A percentile compares a stretch with the other conserved stretches of the same genome.
Conservation (phyloP, 2,797 vertebrate species). For the Anolis apletophallus region DNA sequence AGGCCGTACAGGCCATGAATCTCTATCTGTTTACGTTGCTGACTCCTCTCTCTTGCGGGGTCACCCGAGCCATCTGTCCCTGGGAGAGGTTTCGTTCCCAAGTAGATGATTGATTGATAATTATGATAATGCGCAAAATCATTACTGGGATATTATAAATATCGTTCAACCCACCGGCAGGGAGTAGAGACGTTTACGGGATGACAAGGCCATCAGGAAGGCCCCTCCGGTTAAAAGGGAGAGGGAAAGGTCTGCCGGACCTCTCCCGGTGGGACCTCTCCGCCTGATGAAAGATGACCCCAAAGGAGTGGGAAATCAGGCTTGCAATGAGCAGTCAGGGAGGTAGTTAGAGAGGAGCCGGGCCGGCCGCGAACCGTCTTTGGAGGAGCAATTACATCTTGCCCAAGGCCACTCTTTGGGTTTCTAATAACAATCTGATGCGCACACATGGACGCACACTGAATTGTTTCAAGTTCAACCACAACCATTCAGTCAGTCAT, state of each 20-base stretch:
- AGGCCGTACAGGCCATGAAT: constrained; percentile 80
- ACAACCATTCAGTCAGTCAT: too few species aligned
- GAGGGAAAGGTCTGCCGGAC: constrained; percentile 63
- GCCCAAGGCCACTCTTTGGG: constrained; percentile 60
- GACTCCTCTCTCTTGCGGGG: constrained; percentile 78
- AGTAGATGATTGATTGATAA: constrained; percentile 93
- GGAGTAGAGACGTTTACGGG: constrained; percentile 79
- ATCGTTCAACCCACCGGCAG: constrained; percentile 75
- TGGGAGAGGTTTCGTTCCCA: constrained; percentile 78
- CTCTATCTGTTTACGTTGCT: constrained; percentile 83
- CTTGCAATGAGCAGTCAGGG: constrained; percentile 79
- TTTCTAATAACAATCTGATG: constrained; percentile 39
- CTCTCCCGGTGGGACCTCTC: constrained; percentile 62
- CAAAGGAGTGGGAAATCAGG: constrained; percentile 80
- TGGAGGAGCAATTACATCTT: constrained; percentile 70
- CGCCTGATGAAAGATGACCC: constrained; percentile 82
- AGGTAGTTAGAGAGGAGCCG: constrained; percentile 69
- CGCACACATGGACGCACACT: not conserved
- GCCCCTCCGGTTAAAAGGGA: constrained; percentile 79
- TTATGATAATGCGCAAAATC: constrained; percentile 97
- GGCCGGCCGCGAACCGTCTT: constrained; percentile 71
- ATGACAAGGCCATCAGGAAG: constrained; percentile 79
- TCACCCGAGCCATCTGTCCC: constrained; percentile 87
- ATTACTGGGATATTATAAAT: constrained; percentile 93
- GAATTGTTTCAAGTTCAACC: not conserved